Percentiles rank a stretch among this genome's conserved stretches.
These are phyloP conservation scores for Drosophila lowei DNA, from an alignment of 1,140 invertebrate species.

Conservation along the genomic window DNA sequence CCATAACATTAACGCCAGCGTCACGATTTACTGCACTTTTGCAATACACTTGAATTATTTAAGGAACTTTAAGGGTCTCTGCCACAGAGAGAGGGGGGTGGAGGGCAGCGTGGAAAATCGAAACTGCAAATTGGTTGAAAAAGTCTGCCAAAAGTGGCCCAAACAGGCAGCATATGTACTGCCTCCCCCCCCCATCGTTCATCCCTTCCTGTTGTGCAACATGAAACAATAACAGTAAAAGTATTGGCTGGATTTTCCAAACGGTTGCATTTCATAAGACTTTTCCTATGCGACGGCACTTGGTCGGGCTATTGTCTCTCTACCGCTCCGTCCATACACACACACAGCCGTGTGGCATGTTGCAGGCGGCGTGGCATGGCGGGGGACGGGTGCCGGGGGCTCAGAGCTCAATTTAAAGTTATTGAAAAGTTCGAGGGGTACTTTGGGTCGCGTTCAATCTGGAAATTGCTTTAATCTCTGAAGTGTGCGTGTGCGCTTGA, in stretches of 20 bases:
- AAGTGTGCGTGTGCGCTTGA: slow-evolving; percentile 47
- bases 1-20: slow-evolving; percentile 55
- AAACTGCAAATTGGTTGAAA: slow-evolving; percentile 71
- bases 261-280: slow-evolving; percentile 76
- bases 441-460: slow-evolving; percentile 63
- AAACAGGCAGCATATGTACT: slow-evolving; percentile 61
- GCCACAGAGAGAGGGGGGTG: neutral
- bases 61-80: slow-evolving; percentile 25
- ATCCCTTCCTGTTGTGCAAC: slow-evolving; percentile 45
- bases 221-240: slow-evolving; percentile 80
- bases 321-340: neutral
- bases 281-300: slow-evolving; percentile 5
- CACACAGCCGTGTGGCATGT: slow-evolving; percentile 8
- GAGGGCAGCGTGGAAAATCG: slow-evolving; percentile 52
- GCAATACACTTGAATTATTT: slow-evolving; percentile 62
- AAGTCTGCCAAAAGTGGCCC: slow-evolving; percentile 58
- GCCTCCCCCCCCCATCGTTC: too few species aligned
- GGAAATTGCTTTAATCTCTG: slow-evolving; percentile 79
- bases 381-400: slow-evolving; percentile 3
- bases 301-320: too few species aligned
- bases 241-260: slow-evolving; percentile 81
- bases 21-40: slow-evolving; percentile 69
- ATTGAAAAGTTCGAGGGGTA: slow-evolving; percentile 49
- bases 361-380: slow-evolving; percentile 14
- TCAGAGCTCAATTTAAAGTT: slow-evolving; percentile 67